These are phyloP conservation scores for Oscheius myriophilus DNA, from an alignment of 2,888 invertebrate genomes.

Conservation along the genomic window DNA sequence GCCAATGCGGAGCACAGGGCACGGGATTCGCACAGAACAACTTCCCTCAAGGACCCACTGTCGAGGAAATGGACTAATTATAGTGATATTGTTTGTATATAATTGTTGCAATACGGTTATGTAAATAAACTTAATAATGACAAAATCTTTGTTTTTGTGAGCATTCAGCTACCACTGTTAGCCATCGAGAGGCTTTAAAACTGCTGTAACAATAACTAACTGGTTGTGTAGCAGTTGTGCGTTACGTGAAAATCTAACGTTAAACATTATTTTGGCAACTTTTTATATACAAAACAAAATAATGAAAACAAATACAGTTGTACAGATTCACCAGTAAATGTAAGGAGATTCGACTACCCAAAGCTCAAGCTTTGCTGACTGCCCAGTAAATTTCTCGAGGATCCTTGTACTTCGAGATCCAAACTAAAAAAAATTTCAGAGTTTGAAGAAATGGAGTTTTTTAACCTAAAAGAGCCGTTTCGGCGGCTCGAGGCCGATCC, in stretches of 20 bases:
- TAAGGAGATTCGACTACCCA: neutral
- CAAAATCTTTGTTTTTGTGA: neutral
- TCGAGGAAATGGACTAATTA: slow-evolving; percentile 65
- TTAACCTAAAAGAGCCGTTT: slow-evolving; percentile 22
- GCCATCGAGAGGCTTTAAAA: no score
- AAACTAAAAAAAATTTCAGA: slow-evolving; percentile 1
- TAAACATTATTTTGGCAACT: no score
- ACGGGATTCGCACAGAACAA: slow-evolving; percentile 4
- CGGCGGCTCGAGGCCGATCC: slow-evolving; percentile 6
- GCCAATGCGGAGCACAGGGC: neutral
- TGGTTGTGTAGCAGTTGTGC: no score
- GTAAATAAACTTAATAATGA: slow-evolving; percentile 8
- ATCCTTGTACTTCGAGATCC: slow-evolving; percentile 7
- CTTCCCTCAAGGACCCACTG: slow-evolving; percentile 53
- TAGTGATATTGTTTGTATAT: neutral
- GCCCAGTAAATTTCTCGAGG: slow-evolving; percentile 17
- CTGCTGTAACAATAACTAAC: no score
- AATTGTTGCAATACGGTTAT: neutral
- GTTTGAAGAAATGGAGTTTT: no score
- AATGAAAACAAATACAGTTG: no score
- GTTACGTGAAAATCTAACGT: no score
- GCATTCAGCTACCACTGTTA: no score
- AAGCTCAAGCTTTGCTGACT: slow-evolving; percentile 22
- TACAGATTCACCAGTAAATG: no score
- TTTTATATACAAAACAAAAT: no score